Base-by-base conservation (phyloP, 2,113 vertebrate genomes). In the Canis aureus region DNA sequence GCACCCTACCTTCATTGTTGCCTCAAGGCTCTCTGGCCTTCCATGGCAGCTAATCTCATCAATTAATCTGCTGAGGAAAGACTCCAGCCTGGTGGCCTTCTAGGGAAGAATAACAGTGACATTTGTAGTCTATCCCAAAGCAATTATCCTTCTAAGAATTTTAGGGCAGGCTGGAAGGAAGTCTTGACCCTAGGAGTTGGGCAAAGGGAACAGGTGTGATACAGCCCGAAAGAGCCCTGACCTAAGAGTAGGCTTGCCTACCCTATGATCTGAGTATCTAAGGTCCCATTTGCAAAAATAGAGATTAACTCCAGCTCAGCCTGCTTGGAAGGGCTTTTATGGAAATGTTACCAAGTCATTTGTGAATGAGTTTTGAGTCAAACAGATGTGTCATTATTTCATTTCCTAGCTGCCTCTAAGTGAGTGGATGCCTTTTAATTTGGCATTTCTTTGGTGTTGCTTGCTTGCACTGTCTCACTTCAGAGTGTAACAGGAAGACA, bases 1-100 rank as follows among this genome's bases (percentile, higher is more conserved):
- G n/a, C 8, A 22, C 20, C 62, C 22, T 59, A 59, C 59, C 76
- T 64, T 88, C 69, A 66, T 57, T 78, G 76, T 71, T 80, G 64
- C 66, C 69, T 95, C 15, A 20, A 60, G 89, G 86, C 53, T 73
- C 86, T 76, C 69, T 76, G 87, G 71, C 74, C 80, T 94, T 88
- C 87, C 92, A 35, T 84, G 79, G 7, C 67, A 97, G 89, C 90
- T 97, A 96, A 96, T 98, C 95, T 92, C 62, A 97, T 88, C 92
- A 92, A 71, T 87, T 35, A 81, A 96, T 94, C 80, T 87, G 80
- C 92, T 90, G 57, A 89, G 73, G 95, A 95, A 89, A 90, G 90
- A 71, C 80, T 81, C 74, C 22, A 87, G 97, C 86, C 57, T 59
- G 51, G 82, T 91, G 55, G n/a, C 64, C 53, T 80, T 64, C 12